Base-by-base conservation (phyloP, 2,888 invertebrate species). In the Chalcosyrphus nemorum region DNA sequence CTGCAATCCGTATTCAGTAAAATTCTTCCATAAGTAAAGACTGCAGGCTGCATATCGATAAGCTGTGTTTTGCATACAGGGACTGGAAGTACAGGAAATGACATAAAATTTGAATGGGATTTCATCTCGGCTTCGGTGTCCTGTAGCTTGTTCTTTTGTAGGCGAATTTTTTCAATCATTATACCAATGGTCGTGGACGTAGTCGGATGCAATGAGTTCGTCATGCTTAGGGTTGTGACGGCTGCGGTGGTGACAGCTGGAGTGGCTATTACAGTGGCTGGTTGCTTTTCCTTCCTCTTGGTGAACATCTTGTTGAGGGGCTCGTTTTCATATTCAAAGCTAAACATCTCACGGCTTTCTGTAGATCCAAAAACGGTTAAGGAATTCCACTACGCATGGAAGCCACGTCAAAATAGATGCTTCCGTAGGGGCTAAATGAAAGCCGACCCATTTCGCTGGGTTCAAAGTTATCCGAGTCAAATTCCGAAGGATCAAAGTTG, bases 291-390 rank as follows among this genome's bases (percentile, higher is more conserved):
- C n/a, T 4, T 88, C 86, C 29, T 87, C 82, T 7, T 56, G 50
- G 5, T 57, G 17, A 90, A 90, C n/a, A 90, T 86, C 19, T 90
- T 88, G 41, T 90, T 89, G n/a, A 91, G 63, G 0, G 90, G 88
- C 45, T 89, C 90, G 13, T 88, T 86, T 65, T 89, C 89, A 21
- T 88, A 90, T 9, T 89, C 88, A 19, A 86, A 65, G 4, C 87
- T 88, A 19, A 88, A 89, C 11, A 88, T 70, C 4, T 91, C 89
- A 3, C 86, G 70, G 21, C 84, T 87, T 13, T 61, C 66, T 43
- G 72, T 63, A 0, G 82, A 82, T n/a, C 47, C 78, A 9, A 47
- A 66, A 0, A 78, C 72, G 21, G 77, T 52, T n/a, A 35, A n/a
- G 4, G 84, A 84, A 2, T 50, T 50, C 45, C 70, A 32, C 84